Evolutionary conservation across 2,797 vertebrate species (phyloP), one percentile per base, ranked within the genome.

Genomic region (Typhlichthys eigenmanni): DNA sequence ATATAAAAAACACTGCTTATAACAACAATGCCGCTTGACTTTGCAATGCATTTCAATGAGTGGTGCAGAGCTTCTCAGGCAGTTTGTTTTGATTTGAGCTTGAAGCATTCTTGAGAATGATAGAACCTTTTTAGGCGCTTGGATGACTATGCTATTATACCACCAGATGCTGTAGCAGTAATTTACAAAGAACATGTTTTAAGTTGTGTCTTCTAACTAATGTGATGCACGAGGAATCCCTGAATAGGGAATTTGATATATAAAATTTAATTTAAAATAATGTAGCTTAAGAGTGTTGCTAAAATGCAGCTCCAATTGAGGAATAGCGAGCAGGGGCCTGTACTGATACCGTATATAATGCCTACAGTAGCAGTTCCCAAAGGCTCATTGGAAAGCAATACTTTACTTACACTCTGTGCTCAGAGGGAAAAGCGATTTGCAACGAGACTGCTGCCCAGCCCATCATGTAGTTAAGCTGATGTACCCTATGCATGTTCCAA

Each of bases 371-470:
- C 19, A 19, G 74, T 81, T 80, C 72, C 75, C 58, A 65, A 49
- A 58, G 79, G 56, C 78, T 64, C 70, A 79, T 62, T 68, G 79
- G 79, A 85, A 76, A 75, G 75, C 75, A 58, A 51, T 74, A 75
- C 70, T 64, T 76, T 79, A 71, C 67, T 77, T 79, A 66, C 62
- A 69, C 64, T 76, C 68, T 71, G 48, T 73, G 64, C 53, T 60
- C 68, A 62, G 66, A 78, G 9, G 75, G 74, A 73, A 82, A 77
- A 55, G 56, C 55, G 64, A 55, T 71, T 59, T 75, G 60, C 64
- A 77, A 71, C 81, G 45, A 72, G 69, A 77, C 75, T 79, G 54
- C 69, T 72, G 72, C 74, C 70, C 52, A 71, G 68, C 65, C 64
- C 61, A 62, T 50, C 64, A 76, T 72, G 70, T 64, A 59, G 65